Base-by-base conservation (phyloP, 2,113 vertebrate species). In the Marcusenius ussheri region DNA sequence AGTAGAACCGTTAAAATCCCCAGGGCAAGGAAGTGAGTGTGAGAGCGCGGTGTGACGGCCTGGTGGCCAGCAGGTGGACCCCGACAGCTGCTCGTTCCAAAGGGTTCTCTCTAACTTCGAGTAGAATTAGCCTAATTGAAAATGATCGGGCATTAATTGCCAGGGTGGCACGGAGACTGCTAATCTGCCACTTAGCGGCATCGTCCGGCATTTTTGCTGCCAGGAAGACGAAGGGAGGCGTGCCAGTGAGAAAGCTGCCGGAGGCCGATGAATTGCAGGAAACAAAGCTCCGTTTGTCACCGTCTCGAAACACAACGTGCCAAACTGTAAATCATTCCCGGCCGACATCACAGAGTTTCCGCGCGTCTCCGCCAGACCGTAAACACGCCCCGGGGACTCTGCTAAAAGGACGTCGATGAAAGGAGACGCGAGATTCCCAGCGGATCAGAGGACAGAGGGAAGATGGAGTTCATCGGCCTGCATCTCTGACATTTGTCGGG, bases 101-200 rank as follows among this genome's bases (percentile, higher is more conserved):
- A 97, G 97, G 96, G 96, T 97, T 96, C 95, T 96, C 96, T 96
- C 95, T 95, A 77, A 94, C 96, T 97, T 97, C 96, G 96, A 96
- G 97, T 97, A 96, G 96, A 98, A 98, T 98, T 97, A 96, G 96
- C 95, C 97, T 98, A 98, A 99, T 98, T 97, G 98, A 98, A 97
- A 98, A 98, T 98, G 98, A 98, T 98, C 97, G 96, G 96, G 97
- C 96, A 97, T 98, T 99, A 98, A 99, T 99, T 98, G 97, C 35
- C 2, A 1, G 96, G 95, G 96, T 96, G 96, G 96, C 96, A 97
- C 97, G 96, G 97, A 97, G 97, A 98, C 97, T 96, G 97, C 97
- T 97, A 97, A 98, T 97, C 96, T 97, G 96, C 97, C 96, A 19
- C 70, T 77, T 39, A 7, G 11, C 13, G 11, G 13, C 15, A 17